Base-by-base conservation (phyloP, 2,797 vertebrate genomes). In the Scyliorhinus canicula region DNA sequence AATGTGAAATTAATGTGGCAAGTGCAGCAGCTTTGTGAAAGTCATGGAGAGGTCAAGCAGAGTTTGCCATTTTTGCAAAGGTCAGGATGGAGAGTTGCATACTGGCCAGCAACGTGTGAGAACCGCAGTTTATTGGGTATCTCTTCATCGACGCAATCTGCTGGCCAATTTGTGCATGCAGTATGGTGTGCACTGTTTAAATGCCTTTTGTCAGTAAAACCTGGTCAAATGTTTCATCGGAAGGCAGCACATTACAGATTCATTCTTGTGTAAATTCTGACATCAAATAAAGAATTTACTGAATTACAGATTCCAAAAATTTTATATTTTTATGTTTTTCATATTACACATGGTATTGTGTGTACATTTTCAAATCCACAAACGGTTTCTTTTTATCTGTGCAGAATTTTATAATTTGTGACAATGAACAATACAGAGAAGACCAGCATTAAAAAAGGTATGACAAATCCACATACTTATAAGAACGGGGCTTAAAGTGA, bases 381-480 rank as follows among this genome's bases (percentile, higher is more conserved):
- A 47, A 47, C 47, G 31, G 31, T 24, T 21, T 94, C 31, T 74
- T 63, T 74, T 47, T 26, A 67, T 93, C 3, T n/a, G 35, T 93
- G 67, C 67, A 94, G 67, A 71, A 28, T 21, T 52, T 91, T 52
- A 35, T 11, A 71, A 71, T 2, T 11, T 50, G 2, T 40, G n/a
- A 63, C 57, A 63, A 94, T 94, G 93, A 94, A 35, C 93, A 94
- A 94, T 5, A 35, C 67, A 74, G 67, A 74, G 47, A 24, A 94
- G 12, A 9, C 24, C n/a, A 67, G 91, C 11, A 50, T 93, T 44
- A 50, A 94, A 7, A 50, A 74, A 69, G 91, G 91, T 93, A 93
- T 69, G 44, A 50, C 19, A 63, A 93, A 65, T 93, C 19, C 9
- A 65, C 55, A 86, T 88, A n/a, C 7, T 31, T 40, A 91, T 63